Percentiles rank a stretch among this genome's conserved stretches.
Conservation (phyloP, 2,888 invertebrate genomes). For the Spisula subtruncata region DNA sequence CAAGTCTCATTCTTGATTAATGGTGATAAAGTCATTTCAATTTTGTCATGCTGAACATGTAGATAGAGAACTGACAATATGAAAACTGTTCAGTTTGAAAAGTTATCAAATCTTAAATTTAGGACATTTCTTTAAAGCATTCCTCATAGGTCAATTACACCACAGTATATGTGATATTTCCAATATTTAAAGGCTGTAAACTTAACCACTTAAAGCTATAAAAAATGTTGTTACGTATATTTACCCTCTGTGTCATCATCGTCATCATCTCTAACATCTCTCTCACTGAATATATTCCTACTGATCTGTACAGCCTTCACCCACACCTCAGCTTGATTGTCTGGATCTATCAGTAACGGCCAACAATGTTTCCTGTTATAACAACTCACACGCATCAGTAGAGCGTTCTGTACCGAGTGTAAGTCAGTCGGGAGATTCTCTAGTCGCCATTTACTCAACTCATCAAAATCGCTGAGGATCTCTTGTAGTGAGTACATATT, state of each 20-base stretch:
- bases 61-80: no score
- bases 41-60: no score
- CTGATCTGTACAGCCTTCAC: conserved; percentile 83
- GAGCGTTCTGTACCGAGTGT: conserved; percentile 86
- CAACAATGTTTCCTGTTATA: conserved; percentile 83
- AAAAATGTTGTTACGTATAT: background rate
- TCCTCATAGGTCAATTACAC: no score
- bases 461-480: conserved; percentile 75
- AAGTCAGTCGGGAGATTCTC: conserved; percentile 83
- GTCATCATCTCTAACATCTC: conserved; percentile 75
- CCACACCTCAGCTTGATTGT: conserved; percentile 86
- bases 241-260: conserved; percentile 74
- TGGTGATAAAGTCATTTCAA: no score
- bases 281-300: conserved; percentile 79
- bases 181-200: no score
- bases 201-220: no score
- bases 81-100: no score
- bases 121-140: no score
- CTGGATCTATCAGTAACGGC: conserved; percentile 87
- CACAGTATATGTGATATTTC: no score
- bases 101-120: no score
- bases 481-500: conserved; percentile 83
- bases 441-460: conserved; percentile 85
- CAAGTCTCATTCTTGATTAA: no score
- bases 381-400: conserved; percentile 83